Base-by-base conservation (phyloP, 2,888 invertebrate genomes). In the Holacanthella duospinosa region DNA sequence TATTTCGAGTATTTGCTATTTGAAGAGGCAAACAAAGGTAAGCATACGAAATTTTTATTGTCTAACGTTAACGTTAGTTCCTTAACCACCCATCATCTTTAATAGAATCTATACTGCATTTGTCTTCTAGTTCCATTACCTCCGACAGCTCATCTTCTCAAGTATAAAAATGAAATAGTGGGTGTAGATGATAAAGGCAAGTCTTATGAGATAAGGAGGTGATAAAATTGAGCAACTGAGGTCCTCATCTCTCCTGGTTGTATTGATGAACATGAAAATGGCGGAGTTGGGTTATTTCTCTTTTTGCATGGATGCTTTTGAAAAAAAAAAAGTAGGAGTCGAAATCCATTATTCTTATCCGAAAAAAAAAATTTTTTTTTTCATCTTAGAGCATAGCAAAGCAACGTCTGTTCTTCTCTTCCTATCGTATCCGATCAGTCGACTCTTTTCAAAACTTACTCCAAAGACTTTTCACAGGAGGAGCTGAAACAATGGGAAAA, bases 201-300 rank as follows among this genome's bases (percentile, higher is more conserved):
- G n/a, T n/a, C n/a, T n/a, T n/a, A n/a, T n/a, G 59, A 55, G 44
- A 25, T 57, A 36, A 55, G 36, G 43, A 58, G 65, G 61, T 54
- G 65, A 62, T 60, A 60, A 59, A 62, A 60, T 60, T 60, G 62
- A 62, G 63, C 59, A 57, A 60, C 57, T 58, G 54, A 59, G 54
- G 29, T 60, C 55, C 25, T 25, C 36, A 9, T 28, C 58, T 63
- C 60, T 57, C 63, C 60, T 60, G 58, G 62, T 62, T 62, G 63
- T 65, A 63, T 65, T 65, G 62, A 65, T 64, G 64, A 64, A 64
- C 64, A 64, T 57, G 64, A 59, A 44, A 64, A 64, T 64, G 64
- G 64, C 55, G 64, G 65, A 62, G 60, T 61, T 57, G 58, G 63
- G 63, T 61, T 63, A 65, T 63, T 65, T 63, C 57, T 65, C 60